Conservation (phyloP, 2,113 vertebrate genomes). For the Catharus minimus region DNA sequence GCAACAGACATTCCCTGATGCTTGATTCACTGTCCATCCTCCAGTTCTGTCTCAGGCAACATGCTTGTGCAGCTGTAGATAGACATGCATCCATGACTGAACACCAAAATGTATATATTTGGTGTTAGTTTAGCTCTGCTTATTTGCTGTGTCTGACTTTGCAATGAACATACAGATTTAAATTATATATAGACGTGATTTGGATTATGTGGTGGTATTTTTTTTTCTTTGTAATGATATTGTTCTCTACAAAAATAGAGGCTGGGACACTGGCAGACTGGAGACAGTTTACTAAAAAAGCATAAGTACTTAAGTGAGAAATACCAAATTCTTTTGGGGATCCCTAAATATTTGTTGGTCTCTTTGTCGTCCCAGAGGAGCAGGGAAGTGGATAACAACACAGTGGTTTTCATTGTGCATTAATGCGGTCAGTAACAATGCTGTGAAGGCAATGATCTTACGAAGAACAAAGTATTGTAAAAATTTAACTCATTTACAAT, state of each 20-base stretch:
- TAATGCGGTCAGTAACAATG: not conserved
- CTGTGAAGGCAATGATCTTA: not conserved
- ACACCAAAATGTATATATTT: not conserved
- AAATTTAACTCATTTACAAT: not conserved
- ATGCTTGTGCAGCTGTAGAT: not conserved
- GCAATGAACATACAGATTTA: not conserved
- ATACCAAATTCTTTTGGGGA: not conserved
- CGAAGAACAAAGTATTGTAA: not conserved
- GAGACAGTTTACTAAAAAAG: conserved; percentile 2
- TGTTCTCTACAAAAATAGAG: not conserved
- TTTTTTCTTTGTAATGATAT: not conserved
- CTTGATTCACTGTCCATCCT: not conserved
- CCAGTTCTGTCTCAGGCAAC: not conserved
- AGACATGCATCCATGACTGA: not conserved
- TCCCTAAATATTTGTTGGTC: not conserved
- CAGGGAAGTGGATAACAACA: not conserved
- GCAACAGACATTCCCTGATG: not conserved
- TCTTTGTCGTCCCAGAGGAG: not conserved
- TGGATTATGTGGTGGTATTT: not conserved
- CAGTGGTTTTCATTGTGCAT: not conserved
- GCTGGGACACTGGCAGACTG: not conserved
- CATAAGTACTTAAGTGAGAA: not conserved
- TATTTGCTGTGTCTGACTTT: not conserved
- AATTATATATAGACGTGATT: not conserved
- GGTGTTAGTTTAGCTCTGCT: not conserved